Evolutionary conservation across 2,888 invertebrate species (phyloP).

Genomic region (Nematopogon swammerdamellus): DNA sequence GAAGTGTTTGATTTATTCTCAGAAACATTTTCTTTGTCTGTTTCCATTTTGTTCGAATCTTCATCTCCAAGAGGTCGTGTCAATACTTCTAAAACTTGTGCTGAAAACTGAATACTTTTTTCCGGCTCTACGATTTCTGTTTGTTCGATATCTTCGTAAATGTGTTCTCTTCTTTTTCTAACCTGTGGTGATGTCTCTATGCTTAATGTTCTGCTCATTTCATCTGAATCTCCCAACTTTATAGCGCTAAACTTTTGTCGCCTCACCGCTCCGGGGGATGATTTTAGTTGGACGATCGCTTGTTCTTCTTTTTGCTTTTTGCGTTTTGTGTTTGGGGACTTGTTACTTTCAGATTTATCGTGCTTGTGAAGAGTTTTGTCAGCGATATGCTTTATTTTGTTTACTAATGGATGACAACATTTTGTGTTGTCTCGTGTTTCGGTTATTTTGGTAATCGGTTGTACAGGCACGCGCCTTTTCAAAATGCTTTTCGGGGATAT

Average conservation of each 20-base stretch:
- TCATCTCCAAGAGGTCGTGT: constrained; percentile 24
- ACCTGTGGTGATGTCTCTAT: constrained; percentile 37
- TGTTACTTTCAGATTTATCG: constrained; percentile 42
- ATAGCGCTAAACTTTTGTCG: constrained; percentile 50
- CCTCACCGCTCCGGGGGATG: constrained; percentile 59
- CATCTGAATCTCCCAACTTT: constrained; percentile 47
- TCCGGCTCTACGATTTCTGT: constrained; percentile 29
- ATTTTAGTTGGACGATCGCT: constrained; percentile 58
- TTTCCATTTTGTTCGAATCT: constrained; percentile 25
- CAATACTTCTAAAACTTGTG: constrained; percentile 29
- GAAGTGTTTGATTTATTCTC: constrained; percentile 46
- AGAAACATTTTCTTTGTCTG: constrained; percentile 42
- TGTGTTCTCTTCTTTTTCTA: constrained; percentile 56
- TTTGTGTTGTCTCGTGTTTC: constrained; percentile 50
- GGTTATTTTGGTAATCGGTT: constrained; percentile 36
- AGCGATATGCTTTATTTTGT: constrained; percentile 62
- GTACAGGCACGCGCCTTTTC: constrained; percentile 45
- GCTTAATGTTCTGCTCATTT: constrained; percentile 46
- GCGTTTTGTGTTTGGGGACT: constrained; percentile 34
- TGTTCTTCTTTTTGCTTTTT: constrained; percentile 54
- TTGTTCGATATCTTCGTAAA: constrained; percentile 61
- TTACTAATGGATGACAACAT: constrained; percentile 61
- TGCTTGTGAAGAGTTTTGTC: constrained; percentile 56
- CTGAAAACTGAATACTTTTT: constrained; percentile 47
- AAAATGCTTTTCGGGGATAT: constrained; percentile 53